Percentiles rank a stretch among this genome's conserved stretches.
These are phyloP conservation scores for Drosophila trapezifrons DNA, from an alignment of 1,140 invertebrate genomes.

Conservation along the genomic window DNA sequence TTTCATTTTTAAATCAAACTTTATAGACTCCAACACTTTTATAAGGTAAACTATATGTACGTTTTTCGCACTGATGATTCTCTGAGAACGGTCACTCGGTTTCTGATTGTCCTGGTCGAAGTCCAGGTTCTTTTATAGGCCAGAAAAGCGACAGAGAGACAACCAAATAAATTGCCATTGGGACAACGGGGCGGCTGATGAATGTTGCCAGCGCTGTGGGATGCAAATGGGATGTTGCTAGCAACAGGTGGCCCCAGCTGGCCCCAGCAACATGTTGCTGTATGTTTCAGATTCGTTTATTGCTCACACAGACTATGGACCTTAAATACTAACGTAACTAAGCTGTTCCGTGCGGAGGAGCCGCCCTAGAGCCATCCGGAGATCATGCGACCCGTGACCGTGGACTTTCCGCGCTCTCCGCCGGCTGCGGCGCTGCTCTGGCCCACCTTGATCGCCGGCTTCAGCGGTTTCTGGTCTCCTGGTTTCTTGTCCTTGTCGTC, in stretches of 20 bases:
- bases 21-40: not conserved
- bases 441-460: slow-evolving; percentile 78
- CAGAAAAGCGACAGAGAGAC: slow-evolving; percentile 23
- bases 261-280: slow-evolving; percentile 44
- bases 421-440: slow-evolving; percentile 81
- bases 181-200: slow-evolving; percentile 35
- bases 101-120: slow-evolving; percentile 59
- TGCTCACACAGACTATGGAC: slow-evolving; percentile 36
- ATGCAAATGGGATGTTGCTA: slow-evolving; percentile 37
- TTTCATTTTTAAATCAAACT: slow-evolving; percentile 54
- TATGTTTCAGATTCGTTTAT: slow-evolving; percentile 40
- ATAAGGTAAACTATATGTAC: not conserved
- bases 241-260: slow-evolving; percentile 48
- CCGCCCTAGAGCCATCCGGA: slow-evolving; percentile 73
- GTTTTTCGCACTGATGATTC: slow-evolving; percentile 37
- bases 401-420: slow-evolving; percentile 81
- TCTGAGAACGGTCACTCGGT: slow-evolving; percentile 42
- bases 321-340: slow-evolving; percentile 17
- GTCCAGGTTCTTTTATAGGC: slow-evolving; percentile 74
- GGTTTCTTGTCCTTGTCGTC: slow-evolving; percentile 47
- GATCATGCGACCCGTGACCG: slow-evolving; percentile 83
- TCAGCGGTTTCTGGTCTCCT: slow-evolving; percentile 53
- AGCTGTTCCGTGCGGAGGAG: not conserved
- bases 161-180: slow-evolving; percentile 17
- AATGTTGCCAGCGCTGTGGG: slow-evolving; percentile 26